phyloP scores from a whole-genome alignment of 2,888 invertebrate species.

The Cremastinae sp. region DNA sequence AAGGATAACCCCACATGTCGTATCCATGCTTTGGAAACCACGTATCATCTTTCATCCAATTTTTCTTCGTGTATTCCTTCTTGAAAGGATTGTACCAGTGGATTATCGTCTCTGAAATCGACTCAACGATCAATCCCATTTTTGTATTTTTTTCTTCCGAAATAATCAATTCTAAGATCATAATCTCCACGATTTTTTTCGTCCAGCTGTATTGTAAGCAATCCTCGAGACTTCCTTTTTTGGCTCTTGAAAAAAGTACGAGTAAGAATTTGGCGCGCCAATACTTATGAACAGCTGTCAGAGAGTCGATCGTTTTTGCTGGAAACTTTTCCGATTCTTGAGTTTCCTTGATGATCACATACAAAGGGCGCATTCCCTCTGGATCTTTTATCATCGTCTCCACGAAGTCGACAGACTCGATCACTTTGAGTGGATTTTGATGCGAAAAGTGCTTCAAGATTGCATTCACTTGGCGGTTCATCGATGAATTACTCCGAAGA shows the following conservation, averaged over 20 bases:
- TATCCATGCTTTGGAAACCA: conserved; percentile 61
- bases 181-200: conserved; percentile 49
- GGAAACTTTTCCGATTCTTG: not conserved
- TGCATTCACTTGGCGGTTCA: not conserved
- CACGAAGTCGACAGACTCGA: too few species aligned
- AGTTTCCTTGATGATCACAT: conserved; percentile 19
- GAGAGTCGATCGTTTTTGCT: conserved; percentile 22
- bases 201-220: conserved; percentile 56
- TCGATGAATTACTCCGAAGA: not conserved
- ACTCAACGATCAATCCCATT: not conserved
- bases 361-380: too few species aligned
- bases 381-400: too few species aligned
- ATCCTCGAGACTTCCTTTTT: conserved; percentile 35
- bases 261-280: conserved; percentile 37
- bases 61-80: too few species aligned
- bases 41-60: conserved; percentile 24
- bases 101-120: too few species aligned
- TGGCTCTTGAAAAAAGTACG: conserved; percentile 19
- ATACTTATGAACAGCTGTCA: conserved; percentile 6
- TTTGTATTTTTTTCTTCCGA: conserved; percentile 2
- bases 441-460: too few species aligned
- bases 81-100: too few species aligned
- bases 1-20: conserved; percentile 62
- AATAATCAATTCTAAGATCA: conserved; percentile 54
- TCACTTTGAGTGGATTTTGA: too few species aligned